Evolutionary conservation across 92 coral and sea anemone species (phyloP), one percentile per base, ranked within the genome.

Genomic region (Palythoa grandiflora): DNA sequence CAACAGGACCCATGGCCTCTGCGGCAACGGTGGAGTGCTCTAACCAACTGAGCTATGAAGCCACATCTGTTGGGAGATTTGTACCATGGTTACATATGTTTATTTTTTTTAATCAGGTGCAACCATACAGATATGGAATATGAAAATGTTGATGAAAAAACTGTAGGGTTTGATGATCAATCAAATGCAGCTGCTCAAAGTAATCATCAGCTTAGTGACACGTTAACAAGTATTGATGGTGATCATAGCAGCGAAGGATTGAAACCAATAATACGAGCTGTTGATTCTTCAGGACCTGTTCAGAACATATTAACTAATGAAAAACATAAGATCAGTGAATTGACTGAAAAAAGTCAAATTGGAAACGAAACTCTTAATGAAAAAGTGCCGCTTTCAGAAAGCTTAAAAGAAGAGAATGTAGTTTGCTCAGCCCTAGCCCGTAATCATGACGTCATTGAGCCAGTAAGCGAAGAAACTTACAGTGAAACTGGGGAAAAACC

Each of bases 361-460:
- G 39, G 73, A 21, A 53, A 81, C 86, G n/a, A 81, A 71, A 63
- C 3, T 52, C 61, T 12, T 59, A 51, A 12, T n/a, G 75, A 66
- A 68, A 65, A 40, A 16, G 15, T 51, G 9, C 0, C 15, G 6
- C 21, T 37, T 3, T 40, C 57, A 21, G 86, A 66, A 59, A 16
- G 38, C 1, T 44, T 44, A 44, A 55, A 66, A 65, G 17, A 17
- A 52, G 9, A 48, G 73, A 14, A 65, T 81, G 40, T 17, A 47
- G 44, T 3, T 44, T 1, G 37, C 55, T n/a, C 8, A 2, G 9
- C 55, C 54, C 19, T 9, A 15, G 17, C 13, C 20, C 59, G 10
- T 19, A 6, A 17, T 1, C 40, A 63, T 59, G 20, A 17, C 7
- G 35, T 16, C 6, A 44, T 44, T 44, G 50, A 44, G 72, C 11